These are phyloP conservation scores for Chlorospingus flavigularis DNA, from an alignment of 2,797 vertebrate species.

Conservation along the genomic window DNA sequence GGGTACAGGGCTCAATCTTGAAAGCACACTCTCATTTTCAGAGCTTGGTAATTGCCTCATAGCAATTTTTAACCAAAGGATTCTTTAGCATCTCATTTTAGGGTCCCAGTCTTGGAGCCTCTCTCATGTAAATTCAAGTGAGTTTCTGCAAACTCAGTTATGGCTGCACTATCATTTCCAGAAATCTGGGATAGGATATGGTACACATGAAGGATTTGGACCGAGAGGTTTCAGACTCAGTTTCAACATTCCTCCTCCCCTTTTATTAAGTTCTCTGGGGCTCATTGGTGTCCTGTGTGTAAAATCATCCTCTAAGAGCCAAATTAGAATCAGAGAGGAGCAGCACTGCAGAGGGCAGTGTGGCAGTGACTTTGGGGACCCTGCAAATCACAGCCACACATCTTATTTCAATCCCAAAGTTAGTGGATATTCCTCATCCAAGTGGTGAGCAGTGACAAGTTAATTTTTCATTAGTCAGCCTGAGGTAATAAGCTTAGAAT, in stretches of 20 bases:
- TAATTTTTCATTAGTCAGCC: neutral
- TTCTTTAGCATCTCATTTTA: neutral
- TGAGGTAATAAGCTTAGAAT: neutral
- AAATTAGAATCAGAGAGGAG: neutral
- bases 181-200: neutral
- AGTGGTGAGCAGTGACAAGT: neutral
- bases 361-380: neutral
- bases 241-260: neutral
- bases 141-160: neutral
- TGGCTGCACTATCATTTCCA: neutral
- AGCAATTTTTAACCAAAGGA: neutral
- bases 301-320: neutral
- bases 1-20: neutral
- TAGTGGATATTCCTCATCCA: neutral
- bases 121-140: neutral
- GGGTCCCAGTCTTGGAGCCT: neutral
- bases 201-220: neutral
- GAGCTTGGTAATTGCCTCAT: neutral
- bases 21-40: neutral
- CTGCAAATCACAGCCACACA: neutral
- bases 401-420: neutral
- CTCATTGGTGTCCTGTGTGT: neutral
- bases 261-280: neutral
- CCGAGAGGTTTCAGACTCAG: neutral
- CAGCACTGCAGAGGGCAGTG: neutral